phyloP scores from a whole-genome alignment of 2,113 vertebrate species.

The Glaucidium brasilianum region DNA sequence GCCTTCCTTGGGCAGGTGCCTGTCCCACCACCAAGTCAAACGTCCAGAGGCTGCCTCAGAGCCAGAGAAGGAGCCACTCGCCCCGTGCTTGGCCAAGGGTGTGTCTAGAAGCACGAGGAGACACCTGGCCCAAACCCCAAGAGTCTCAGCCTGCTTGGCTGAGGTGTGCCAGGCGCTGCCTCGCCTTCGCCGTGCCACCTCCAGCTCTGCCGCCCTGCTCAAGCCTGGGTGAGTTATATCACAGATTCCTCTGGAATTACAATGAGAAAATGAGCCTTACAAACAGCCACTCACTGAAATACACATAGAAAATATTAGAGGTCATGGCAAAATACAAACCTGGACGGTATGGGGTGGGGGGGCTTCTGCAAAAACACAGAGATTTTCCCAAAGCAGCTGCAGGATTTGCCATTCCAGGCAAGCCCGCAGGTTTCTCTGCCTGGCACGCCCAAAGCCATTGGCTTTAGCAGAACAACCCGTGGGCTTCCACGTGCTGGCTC shows the following conservation, averaged over 20 bases:
- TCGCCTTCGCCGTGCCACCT: rapidly evolving
- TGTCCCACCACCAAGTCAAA: not conserved
- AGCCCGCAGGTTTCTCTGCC: not conserved
- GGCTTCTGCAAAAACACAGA: not conserved
- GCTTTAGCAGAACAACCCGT: not conserved
- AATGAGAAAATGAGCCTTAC: rapidly evolving
- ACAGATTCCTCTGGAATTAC: not conserved
- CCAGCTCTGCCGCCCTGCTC: rapidly evolving
- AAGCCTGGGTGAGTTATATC: not conserved
- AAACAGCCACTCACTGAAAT: not conserved
- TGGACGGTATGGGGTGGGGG: no score
- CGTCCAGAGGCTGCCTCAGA: not conserved
- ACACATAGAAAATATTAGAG: not conserved
- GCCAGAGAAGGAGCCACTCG: not conserved
- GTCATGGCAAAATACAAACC: not conserved
- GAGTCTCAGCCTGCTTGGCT: not conserved
- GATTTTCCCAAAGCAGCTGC: not conserved
- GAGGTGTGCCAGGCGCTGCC: not conserved
- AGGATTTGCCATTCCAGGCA: not conserved
- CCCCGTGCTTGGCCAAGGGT: not conserved
- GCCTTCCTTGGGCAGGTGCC: not conserved
- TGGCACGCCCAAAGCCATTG: rapidly evolving
- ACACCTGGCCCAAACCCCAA: not conserved
- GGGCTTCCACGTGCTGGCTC: not conserved
- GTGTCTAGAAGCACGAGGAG: not conserved